Base-by-base conservation (phyloP, 2,888 invertebrate genomes). In the Actias luna region DNA sequence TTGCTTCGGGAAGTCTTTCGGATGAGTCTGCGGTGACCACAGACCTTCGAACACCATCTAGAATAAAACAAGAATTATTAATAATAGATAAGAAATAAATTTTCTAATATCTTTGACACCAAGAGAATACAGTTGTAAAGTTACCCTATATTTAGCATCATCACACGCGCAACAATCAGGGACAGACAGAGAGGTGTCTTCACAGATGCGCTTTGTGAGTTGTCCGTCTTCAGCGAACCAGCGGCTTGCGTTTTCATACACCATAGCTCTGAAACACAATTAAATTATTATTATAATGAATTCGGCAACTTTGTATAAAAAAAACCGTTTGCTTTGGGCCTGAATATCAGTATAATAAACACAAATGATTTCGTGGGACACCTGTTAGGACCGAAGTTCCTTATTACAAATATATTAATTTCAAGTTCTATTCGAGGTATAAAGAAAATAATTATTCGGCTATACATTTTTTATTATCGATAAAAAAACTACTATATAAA, bases 11-110 rank as follows among this genome's bases (percentile, higher is more conserved):
- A 97, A 99, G 87, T 99, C 97, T 88, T 97, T 99, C 0, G 99
- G 99, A 85, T 99, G 99, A 0, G 99, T 98, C 78, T 96, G 95
- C 72, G 97, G 95, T 0, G 99, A 98, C 99, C 99, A 99, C 62
- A 98, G 94, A 0, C 99, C 99, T 88, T 99, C 96, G 82, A 97
- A 99, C 84, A 94, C 94, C 83, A 96, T 89, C 96, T 96, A 72
- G 4, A 58, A 57, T 10, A 36, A 14, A 22, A 36, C 16, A 5
- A 39, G 14, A 29, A 31, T 16, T 59, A 46, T 36, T 31, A 33
- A 33, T 42, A 25, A 14, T 39, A 39, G n/a, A 16, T 39, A 39
- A 16, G n/a, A 39, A 16, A 16, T 57, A 14, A 29, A 33, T 0
- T n/a, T 31, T 31, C 33, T 8, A 7, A 33, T 7, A 33, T 33